These are phyloP conservation scores for Brachionus rotundiformis DNA, from an alignment of 1,140 invertebrate species.

Conservation along the genomic window DNA sequence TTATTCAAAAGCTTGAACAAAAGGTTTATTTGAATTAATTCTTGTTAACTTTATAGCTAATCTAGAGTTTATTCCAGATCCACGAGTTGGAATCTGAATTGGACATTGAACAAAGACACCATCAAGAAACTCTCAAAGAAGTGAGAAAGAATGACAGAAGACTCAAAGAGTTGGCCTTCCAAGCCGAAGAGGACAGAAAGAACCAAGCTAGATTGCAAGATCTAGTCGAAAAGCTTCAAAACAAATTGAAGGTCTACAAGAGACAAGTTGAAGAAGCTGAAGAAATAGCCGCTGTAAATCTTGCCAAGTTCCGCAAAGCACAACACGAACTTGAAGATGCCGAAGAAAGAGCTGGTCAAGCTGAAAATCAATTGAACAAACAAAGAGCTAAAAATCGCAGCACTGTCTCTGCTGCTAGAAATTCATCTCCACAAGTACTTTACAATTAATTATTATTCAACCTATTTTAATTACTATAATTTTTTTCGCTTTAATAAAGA, in stretches of 20 bases:
- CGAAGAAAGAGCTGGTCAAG: constrained; percentile 93
- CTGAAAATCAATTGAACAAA: constrained; percentile 94
- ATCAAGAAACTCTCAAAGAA: constrained; percentile 72
- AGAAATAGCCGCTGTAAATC: constrained; percentile 94
- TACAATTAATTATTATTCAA: not conserved
- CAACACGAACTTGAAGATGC: constrained; percentile 73
- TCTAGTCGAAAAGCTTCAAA: constrained; percentile 95
- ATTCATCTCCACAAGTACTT: constrained; percentile 20
- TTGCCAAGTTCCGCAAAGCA: constrained; percentile 98
- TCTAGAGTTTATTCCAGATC: constrained; percentile 52
- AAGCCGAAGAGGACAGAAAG: constrained; percentile 93
- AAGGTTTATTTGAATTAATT: constrained; percentile 54
- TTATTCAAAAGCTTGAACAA: constrained; percentile 68
- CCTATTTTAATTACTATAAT: not conserved
- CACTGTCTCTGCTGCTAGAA: constrained; percentile 62
- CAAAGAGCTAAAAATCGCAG: constrained; percentile 92
- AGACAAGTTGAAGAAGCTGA: constrained; percentile 98
- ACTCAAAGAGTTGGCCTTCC: constrained; percentile 77
- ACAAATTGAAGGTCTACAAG: constrained; percentile 99
- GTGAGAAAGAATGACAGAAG: constrained; percentile 77
- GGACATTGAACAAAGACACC: constrained; percentile 94
- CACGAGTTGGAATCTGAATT: constrained; percentile 90
- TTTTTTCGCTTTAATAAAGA: not conserved
- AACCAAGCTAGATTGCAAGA: constrained; percentile 97
- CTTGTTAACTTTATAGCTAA: not conserved